Evolutionary conservation across 2,888 invertebrate genomes (phyloP), one percentile per base, ranked within the genome.

Genomic region (Dilophus febrilis): DNA sequence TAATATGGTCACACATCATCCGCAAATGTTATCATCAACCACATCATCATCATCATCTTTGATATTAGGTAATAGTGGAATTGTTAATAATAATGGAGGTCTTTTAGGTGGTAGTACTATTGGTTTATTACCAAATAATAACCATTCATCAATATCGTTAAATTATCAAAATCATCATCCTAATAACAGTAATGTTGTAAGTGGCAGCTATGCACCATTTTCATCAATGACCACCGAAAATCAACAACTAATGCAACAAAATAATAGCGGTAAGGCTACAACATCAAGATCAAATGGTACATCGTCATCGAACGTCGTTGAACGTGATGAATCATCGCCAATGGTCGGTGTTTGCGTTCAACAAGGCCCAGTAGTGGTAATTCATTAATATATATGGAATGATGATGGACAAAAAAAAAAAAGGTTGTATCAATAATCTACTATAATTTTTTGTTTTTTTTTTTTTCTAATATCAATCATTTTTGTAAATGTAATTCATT

Each of bases 311-410:
- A 42, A 64, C 52, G n/a, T n/a, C n/a, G n/a, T n/a, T n/a, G 70
- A 71, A 49, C 61, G 72, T 48, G 77, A 78, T 50, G 79, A 79
- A 55, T 79, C 80, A 54, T n/a, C n/a, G n/a, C 81, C 83, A 50
- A 82, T 88, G 83, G 79, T 87, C 54, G 84, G 80, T 48, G 86
- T 86, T 51, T 86, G 87, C 66, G 79, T 86, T 58, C 84, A 85
- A 65, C 87, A 88, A 69, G 85, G 84, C 69, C 87, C 90, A 53
- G 88, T 90, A 57, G n/a, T n/a, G n/a, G 87, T 84, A 62, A 90
- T 88, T 63, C 90, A 90, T 64, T 68, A 65, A 48, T 11, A 11
- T 10, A 27, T 27, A n/a, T n/a, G n/a, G n/a, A n/a, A n/a, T n/a
- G n/a, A n/a, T n/a, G n/a, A n/a, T n/a, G n/a, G n/a, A n/a, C n/a